Percentiles rank a stretch among this genome's conserved stretches.
These are phyloP conservation scores for Anas bahamensis DNA, from an alignment of 2,797 vertebrate genomes.

Conservation along the genomic window DNA sequence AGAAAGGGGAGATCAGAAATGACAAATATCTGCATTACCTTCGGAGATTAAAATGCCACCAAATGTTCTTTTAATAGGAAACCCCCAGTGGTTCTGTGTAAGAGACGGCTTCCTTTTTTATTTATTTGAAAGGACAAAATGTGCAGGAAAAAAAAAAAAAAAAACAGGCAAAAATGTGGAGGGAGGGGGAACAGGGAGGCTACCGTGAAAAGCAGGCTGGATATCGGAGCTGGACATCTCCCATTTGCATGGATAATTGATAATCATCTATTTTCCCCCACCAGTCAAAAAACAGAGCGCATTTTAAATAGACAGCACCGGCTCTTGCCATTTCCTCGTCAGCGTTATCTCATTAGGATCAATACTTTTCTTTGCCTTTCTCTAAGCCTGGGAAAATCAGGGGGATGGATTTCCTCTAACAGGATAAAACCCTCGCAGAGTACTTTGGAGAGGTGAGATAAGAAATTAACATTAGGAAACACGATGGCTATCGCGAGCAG, in stretches of 20 bases:
- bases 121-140: neutral
- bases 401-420: constrained; percentile 47
- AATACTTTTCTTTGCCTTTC: constrained; percentile 37
- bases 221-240: neutral
- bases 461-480: constrained; percentile 18
- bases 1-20: constrained; percentile 69
- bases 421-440: constrained; percentile 30
- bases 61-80: constrained; percentile 59
- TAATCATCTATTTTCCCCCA: neutral
- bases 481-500: neutral
- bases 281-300: neutral
- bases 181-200: neutral
- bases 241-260: neutral
- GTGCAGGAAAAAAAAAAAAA: neutral
- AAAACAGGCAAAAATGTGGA: neutral
- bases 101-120: neutral
- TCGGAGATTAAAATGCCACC: constrained; percentile 68
- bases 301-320: neutral
- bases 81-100: neutral
- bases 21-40: constrained; percentile 75
- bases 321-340: neutral
- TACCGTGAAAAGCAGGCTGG: neutral
- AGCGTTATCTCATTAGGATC: constrained; percentile 30
- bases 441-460: constrained; percentile 59
- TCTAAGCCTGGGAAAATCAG: constrained; percentile 35